Percentiles rank a stretch among this genome's conserved stretches.
Conservation (phyloP, 2,888 invertebrate genomes). For the Saturnia japonica region DNA sequence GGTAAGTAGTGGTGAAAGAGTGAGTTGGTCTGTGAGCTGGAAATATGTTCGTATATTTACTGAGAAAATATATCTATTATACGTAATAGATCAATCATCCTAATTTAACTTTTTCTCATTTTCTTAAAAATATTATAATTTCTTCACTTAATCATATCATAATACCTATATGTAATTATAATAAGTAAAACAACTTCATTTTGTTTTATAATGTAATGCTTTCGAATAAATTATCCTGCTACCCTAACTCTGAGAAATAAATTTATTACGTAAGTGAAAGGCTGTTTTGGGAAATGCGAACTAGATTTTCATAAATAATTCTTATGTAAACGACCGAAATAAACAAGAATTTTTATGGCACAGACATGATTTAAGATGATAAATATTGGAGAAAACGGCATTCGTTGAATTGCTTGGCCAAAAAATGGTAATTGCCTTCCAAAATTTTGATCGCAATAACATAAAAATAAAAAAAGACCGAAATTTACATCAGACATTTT, state of each 20-base stretch:
- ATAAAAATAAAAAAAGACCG: too few species aligned
- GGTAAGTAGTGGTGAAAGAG: neutral
- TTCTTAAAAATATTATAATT: neutral
- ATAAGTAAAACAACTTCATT: neutral
- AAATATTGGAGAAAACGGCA: neutral
- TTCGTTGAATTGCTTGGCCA: neutral
- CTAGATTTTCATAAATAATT: neutral
- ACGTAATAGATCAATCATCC: neutral
- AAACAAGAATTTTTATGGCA: neutral
- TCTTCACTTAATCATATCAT: neutral
- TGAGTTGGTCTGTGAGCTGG: neutral
- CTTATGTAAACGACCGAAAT: neutral
- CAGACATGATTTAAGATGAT: neutral
- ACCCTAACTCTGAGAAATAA: neutral
- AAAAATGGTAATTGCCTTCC: neutral
- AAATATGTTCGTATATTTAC: neutral
- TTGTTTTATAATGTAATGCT: neutral
- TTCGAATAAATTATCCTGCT: neutral
- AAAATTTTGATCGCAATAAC: too few species aligned
- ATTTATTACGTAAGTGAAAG: neutral
- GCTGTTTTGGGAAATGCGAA: neutral
- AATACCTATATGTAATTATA: neutral
- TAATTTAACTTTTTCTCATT: neutral
- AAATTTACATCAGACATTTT: too few species aligned
- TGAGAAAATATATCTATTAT: neutral